Conservation (phyloP, 2,113 vertebrate genomes). For the Cyanistes caeruleus region DNA sequence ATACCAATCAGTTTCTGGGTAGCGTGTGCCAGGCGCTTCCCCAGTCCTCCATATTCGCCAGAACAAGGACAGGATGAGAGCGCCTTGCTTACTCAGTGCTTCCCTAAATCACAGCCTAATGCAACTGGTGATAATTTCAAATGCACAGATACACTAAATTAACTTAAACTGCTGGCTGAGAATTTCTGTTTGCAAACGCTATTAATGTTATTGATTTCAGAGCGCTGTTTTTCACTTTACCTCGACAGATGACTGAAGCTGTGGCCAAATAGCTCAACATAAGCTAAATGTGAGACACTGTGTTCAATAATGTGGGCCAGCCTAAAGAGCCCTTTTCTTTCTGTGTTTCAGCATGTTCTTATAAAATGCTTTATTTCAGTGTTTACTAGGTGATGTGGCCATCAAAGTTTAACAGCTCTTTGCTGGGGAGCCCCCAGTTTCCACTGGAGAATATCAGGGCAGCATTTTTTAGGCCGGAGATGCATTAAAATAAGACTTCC, state of each 20-base stretch:
- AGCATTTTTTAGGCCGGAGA: background rate
- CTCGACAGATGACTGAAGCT: background rate
- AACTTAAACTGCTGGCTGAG: background rate
- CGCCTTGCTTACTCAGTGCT: background rate
- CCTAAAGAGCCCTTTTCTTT: background rate
- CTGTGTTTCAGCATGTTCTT: background rate
- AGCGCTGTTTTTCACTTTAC: background rate
- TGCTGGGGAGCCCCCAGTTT: background rate
- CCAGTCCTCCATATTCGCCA: background rate
- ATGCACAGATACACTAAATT: background rate
- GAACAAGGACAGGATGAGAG: background rate
- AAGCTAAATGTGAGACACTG: background rate
- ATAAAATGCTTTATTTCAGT: background rate
- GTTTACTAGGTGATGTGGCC: background rate
- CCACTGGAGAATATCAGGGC: background rate
- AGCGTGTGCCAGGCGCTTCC: background rate
- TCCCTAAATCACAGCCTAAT: background rate
- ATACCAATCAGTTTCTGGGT: background rate
- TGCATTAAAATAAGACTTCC: background rate
- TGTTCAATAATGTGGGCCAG: background rate
- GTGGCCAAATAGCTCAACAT: background rate
- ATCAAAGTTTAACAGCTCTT: background rate
- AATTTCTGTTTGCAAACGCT: slow-evolving; percentile 1
- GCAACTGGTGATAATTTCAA: background rate
- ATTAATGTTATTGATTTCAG: background rate